Percentiles rank a stretch among this genome's conserved stretches.
These are phyloP conservation scores for Lacanobia wlatinum DNA, from an alignment of 2,888 invertebrate genomes.

Conservation along the genomic window DNA sequence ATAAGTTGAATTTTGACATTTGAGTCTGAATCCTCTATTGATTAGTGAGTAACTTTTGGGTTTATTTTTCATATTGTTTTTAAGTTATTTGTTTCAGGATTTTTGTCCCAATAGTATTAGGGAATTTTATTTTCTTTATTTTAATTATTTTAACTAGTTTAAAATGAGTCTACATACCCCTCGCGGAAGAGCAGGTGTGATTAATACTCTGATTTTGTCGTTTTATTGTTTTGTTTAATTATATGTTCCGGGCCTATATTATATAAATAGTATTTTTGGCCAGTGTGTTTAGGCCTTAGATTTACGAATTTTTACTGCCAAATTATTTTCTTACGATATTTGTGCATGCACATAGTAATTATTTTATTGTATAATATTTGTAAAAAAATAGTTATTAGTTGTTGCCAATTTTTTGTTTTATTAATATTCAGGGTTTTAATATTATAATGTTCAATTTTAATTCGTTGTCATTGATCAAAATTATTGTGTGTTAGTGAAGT, in stretches of 20 bases:
- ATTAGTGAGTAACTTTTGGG: constrained; percentile 90
- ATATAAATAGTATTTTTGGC: constrained; percentile 90
- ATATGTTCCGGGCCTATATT: constrained; percentile 89
- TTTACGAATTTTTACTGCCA: constrained; percentile 91
- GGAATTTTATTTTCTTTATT: constrained; percentile 91
- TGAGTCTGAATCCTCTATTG: constrained; percentile 89
- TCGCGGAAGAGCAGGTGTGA: constrained; percentile 86
- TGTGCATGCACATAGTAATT: constrained; percentile 91
- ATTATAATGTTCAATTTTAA: constrained; percentile 89
- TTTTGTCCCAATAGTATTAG: constrained; percentile 91
- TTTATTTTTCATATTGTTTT: constrained; percentile 91
- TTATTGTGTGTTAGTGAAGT: constrained; percentile 90
- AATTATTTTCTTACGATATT: constrained; percentile 91
- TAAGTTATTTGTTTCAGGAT: constrained; percentile 91
- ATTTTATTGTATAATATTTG: constrained; percentile 89
- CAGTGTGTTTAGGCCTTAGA: constrained; percentile 90
- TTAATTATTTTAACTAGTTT: constrained; percentile 89
- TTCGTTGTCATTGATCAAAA: constrained; percentile 91
- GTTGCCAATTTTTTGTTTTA: constrained; percentile 90
- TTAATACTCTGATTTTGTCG: constrained; percentile 89
- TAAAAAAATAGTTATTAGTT: constrained; percentile 89
- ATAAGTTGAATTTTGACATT: constrained; percentile 82
- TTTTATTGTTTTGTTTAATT: constrained; percentile 89
- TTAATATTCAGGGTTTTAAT: constrained; percentile 90
- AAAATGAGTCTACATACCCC: constrained; percentile 85